Base-by-base conservation (phyloP, 2,797 vertebrate species). In the Sebastes paucispinis region DNA sequence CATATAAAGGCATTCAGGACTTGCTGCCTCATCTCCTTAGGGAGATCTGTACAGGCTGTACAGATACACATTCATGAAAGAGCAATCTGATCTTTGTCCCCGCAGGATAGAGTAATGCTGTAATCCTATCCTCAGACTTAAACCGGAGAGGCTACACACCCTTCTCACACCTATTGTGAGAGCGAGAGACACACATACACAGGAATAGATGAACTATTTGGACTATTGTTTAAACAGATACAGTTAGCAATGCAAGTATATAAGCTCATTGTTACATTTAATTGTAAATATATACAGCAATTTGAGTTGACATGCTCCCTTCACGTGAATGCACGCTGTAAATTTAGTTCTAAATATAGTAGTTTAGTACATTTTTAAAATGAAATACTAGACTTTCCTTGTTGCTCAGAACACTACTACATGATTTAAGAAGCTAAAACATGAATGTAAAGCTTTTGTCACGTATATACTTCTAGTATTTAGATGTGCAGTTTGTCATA, bases 81-180 rank as follows among this genome's bases (percentile, higher is more conserved):
- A 83, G 91, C 77, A 88, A 93, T 84, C 80, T 87, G 92, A 94
- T 93, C 93, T 94, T 94, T 94, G 93, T 89, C 89, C 93, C 86
- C 76, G 72, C 79, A 84, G 91, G 79, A 84, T 70, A 76, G 71
- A 87, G 86, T 88, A 86, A 71, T 57, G 73, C 82, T 75, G 92
- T 87, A 94, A 94, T 80, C 75, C 86, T 85, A 93, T 89, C 86
- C 93, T 75, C 75, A 73, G 79, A 89, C 85, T 87, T 90, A 83
- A 89, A 91, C 88, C 76, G 39, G 86, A 92, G 78, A 79, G 73
- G 81, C 60, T 62, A 83, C 90, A 92, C 90, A 60, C 84, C 89
- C 80, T 88, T 84, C 69, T 90, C 87, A 92, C 89, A 88, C 87
- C 80, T 83, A 69, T 8, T 77, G 27, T 66, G 25, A 36, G 77